These are phyloP conservation scores for Lithobates sylvaticus DNA, from an alignment of 2,797 vertebrate genomes.

Conservation along the genomic window DNA sequence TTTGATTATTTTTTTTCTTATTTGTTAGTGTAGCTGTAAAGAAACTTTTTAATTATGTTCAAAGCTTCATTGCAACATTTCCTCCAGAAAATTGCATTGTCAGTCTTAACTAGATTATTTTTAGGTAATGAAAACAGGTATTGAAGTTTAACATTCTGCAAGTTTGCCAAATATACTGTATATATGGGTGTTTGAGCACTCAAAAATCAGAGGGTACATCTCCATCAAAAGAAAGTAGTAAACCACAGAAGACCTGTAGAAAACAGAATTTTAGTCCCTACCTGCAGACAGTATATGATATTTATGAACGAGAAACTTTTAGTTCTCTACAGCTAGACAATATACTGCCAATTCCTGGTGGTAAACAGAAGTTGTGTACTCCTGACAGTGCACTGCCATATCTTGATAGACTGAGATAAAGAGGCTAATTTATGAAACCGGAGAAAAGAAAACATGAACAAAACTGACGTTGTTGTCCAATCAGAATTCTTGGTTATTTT, in stretches of 20 bases:
- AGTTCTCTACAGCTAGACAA: too few relatives aligned
- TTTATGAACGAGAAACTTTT: too few relatives aligned
- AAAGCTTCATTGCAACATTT: neutral
- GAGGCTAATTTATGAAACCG: too few relatives aligned
- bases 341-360: too few relatives aligned
- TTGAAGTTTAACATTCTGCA: neutral
- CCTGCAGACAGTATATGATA: too few relatives aligned
- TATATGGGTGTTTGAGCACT: neutral
- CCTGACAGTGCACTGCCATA: too few relatives aligned
- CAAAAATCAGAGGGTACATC: neutral
- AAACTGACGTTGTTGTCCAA: too few relatives aligned
- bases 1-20: constrained; percentile 17
- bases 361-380: too few relatives aligned
- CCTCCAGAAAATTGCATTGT: neutral
- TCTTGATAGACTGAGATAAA: too few relatives aligned
- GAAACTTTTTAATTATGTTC: constrained; percentile 16
- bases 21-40: constrained; percentile 18
- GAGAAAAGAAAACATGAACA: too few relatives aligned
- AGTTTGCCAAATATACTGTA: neutral
- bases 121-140: neutral
- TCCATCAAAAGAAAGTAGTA: too few relatives aligned
- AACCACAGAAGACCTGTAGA: neutral
- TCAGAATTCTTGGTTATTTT: too few relatives aligned
- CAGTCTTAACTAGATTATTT: neutral
- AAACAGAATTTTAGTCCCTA: neutral